A percentile compares a stretch with the other conserved stretches of the same genome.
phyloP scores from a whole-genome alignment of 2,113 vertebrate genomes.

The Myotis yumanensis region DNA sequence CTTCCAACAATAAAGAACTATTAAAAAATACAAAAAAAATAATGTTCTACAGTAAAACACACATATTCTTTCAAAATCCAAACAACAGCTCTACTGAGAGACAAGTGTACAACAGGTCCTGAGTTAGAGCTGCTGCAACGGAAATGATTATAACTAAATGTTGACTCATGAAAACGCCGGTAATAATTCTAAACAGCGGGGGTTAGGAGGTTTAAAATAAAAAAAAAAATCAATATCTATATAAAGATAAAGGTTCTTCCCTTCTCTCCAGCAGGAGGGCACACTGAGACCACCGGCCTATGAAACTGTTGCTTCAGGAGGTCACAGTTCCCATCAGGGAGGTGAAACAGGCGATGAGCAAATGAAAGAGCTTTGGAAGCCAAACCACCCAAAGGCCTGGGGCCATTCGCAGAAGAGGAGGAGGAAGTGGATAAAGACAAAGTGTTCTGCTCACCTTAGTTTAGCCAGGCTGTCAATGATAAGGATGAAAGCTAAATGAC shows the following conservation, averaged over 20 bases:
- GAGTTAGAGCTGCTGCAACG: background rate
- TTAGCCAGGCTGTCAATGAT: background rate
- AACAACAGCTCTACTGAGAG: background rate
- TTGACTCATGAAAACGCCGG: background rate
- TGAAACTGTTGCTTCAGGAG: background rate
- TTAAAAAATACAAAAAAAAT: background rate
- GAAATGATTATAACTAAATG: background rate
- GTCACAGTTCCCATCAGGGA: background rate
- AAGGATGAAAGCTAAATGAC: background rate
- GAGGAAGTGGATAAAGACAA: background rate
- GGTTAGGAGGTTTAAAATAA: background rate
- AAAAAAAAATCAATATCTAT: background rate
- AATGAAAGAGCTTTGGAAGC: background rate
- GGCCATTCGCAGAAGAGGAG: background rate
- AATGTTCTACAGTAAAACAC: background rate
- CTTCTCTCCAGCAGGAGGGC: background rate
- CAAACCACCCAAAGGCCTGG: background rate
- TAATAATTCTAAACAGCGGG: background rate
- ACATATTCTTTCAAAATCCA: background rate
- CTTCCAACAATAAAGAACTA: too few relatives aligned
- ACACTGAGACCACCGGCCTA: background rate
- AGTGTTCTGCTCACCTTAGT: background rate
- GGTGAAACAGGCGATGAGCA: accelerated
- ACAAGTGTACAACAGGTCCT: background rate
- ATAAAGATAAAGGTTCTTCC: background rate